Percentiles rank a stretch among this genome's conserved stretches.
These are phyloP conservation scores for Drosophila azteca DNA, from an alignment of 1,140 invertebrate species.

Conservation along the genomic window DNA sequence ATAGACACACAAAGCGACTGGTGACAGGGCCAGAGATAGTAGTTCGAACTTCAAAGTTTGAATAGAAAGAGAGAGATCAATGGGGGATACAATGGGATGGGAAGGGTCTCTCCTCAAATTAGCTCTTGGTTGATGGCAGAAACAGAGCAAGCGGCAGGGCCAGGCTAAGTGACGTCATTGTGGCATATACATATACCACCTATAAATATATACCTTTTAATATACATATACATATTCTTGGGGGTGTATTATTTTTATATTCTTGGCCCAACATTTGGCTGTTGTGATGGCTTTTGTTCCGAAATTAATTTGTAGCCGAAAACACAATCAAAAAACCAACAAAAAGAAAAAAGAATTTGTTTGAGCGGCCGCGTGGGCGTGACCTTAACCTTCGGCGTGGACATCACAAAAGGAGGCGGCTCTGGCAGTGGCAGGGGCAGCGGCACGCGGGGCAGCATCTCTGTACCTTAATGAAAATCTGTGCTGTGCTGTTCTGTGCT, in stretches of 20 bases:
- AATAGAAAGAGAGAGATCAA: slow-evolving; percentile 3
- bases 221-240: too few species aligned
- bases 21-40: slow-evolving; percentile 16
- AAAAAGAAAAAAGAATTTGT: slow-evolving; percentile 25
- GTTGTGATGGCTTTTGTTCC: slow-evolving; percentile 1
- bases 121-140: too few species aligned
- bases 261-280: slow-evolving; percentile 7
- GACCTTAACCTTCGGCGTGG: slow-evolving; percentile 47
- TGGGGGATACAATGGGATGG: not conserved
- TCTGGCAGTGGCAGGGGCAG: too few species aligned
- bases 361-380: slow-evolving; percentile 29
- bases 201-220: too few species aligned
- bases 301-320: slow-evolving; percentile 27
- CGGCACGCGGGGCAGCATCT: too few species aligned
- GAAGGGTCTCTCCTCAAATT: slow-evolving; percentile 11
- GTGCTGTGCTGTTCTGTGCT: not conserved
- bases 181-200: too few species aligned
- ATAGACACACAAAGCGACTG: slow-evolving; percentile 41
- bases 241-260: not conserved
- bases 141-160: too few species aligned
- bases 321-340: slow-evolving; percentile 20
- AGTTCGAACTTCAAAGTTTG: slow-evolving; percentile 6
- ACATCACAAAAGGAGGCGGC: slow-evolving; percentile 2
- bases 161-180: too few species aligned
- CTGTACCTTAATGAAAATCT: slow-evolving; percentile 32